These are phyloP conservation scores for Gallinago solitaria DNA, from an alignment of 2,797 vertebrate genomes.

Conservation along the genomic window DNA sequence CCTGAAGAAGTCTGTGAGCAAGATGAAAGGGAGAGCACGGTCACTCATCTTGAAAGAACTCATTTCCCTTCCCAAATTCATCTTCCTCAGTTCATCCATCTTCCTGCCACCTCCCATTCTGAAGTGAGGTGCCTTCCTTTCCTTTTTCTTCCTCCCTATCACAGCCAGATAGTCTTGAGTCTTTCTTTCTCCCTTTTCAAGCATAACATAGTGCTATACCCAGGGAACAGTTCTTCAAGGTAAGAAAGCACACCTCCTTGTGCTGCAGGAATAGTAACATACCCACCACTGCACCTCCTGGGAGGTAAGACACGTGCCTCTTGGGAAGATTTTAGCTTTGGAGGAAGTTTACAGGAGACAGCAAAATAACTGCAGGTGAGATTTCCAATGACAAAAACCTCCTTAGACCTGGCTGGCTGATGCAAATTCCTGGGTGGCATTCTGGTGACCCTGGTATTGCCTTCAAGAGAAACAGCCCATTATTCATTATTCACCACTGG, in stretches of 20 bases:
- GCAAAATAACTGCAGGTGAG: background rate
- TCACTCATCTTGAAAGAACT: constrained; percentile 62
- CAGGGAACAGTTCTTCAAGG: background rate
- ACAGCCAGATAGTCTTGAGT: background rate
- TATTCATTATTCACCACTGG: background rate
- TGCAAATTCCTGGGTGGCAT: background rate
- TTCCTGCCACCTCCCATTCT: constrained; percentile 54
- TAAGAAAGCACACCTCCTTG: background rate
- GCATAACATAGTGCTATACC: background rate
- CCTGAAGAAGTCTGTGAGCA: constrained; percentile 43
- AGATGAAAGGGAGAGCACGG: constrained; percentile 63
- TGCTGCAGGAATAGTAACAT: background rate
- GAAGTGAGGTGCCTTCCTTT: constrained; percentile 11
- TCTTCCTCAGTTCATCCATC: constrained; percentile 42
- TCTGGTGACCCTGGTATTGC: background rate
- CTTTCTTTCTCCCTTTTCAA: constrained; percentile 6
- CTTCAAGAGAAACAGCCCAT: background rate
- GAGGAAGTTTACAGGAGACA: background rate
- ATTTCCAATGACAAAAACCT: background rate
- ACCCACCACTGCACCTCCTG: background rate
- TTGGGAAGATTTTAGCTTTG: background rate
- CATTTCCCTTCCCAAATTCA: constrained; percentile 51
- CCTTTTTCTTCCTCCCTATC: background rate
- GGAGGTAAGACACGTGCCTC: background rate
- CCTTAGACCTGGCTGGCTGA: background rate